These are phyloP conservation scores for Psilopsiagon aymara DNA, from an alignment of 2,113 vertebrate species.

Conservation along the genomic window DNA sequence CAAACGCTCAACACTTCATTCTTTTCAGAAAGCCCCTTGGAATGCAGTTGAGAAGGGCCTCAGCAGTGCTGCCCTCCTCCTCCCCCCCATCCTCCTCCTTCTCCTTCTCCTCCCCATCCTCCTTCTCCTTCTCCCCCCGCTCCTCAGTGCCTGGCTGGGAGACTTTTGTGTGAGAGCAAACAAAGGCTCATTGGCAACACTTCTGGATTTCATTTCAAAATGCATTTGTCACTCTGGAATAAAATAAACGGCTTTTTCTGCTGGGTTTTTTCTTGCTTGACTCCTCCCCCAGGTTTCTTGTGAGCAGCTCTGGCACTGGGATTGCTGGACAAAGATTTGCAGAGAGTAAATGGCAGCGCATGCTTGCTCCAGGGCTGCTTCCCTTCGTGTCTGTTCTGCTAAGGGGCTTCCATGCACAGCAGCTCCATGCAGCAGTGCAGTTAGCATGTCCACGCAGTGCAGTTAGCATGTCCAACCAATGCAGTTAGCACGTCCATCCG, in stretches of 20 bases:
- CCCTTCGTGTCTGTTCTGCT: not conserved
- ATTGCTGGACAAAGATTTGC: not conserved
- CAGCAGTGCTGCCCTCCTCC: constrained; percentile 56
- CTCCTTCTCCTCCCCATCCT: not conserved
- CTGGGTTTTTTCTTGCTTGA: not conserved
- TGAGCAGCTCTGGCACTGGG: not conserved
- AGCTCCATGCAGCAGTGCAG: not conserved
- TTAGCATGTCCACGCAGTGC: too few species aligned
- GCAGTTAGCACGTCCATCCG: not conserved
- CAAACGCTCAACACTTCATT: constrained; percentile 64
- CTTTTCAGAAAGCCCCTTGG: constrained; percentile 75
- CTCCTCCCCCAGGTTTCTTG: constrained; percentile 34
- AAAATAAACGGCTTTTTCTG: constrained; percentile 75
- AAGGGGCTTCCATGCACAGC: not conserved
- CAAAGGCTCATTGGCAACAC: constrained; percentile 78
- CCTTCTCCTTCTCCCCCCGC: not conserved
- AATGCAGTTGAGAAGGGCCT: constrained; percentile 74
- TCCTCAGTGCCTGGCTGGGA: not conserved
- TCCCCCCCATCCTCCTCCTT: not conserved
- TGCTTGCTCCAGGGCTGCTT: not conserved
- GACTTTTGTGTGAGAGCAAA: constrained; percentile 59
- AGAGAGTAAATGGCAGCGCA: not conserved
- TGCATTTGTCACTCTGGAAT: constrained; percentile 65
- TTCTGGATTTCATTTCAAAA: constrained; percentile 76
- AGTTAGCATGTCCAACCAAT: not conserved